Conservation (phyloP, 2,888 invertebrate genomes). For the Eubasilissa splendida region DNA sequence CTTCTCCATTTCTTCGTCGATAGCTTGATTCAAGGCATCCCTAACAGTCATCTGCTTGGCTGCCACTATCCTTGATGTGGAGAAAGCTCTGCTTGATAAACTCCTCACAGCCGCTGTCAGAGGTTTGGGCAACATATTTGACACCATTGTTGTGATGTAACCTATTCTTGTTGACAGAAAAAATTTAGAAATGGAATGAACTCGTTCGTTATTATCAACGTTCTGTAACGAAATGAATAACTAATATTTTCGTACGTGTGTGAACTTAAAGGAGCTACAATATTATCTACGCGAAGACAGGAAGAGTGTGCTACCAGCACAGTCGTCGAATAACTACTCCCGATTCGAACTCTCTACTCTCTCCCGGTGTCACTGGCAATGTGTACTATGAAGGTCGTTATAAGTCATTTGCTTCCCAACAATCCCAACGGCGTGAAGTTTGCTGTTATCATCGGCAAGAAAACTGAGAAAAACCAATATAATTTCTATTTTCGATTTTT, state of each 20-base stretch:
- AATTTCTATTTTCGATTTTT: no score
- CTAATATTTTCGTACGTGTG: neutral
- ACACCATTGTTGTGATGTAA: conserved; percentile 56
- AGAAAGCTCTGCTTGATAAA: conserved; percentile 66
- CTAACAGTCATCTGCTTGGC: conserved; percentile 90
- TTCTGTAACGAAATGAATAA: neutral
- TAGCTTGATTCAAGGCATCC: conserved; percentile 95
- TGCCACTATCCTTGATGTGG: conserved; percentile 67
- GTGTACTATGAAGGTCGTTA: conserved; percentile 45
- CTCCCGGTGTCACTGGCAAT: conserved; percentile 21
- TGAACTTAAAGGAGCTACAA: neutral
- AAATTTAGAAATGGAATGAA: conserved; percentile 12
- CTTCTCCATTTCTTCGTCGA: conserved; percentile 96
- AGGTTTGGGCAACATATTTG: conserved; percentile 51
- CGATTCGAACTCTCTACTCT: neutral
- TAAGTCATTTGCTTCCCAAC: conserved; percentile 42
- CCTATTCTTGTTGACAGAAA: conserved; percentile 49
- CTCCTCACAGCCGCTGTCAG: conserved; percentile 46
- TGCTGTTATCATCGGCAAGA: conserved; percentile 10
- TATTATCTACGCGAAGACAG: neutral
- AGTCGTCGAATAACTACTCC: conserved; percentile 10
- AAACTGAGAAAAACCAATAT: neutral
- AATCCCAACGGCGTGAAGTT: conserved; percentile 35
- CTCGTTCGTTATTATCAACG: neutral
- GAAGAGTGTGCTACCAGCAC: conserved; percentile 9